Conservation (phyloP, 1,140 invertebrate genomes). For the Bactericera cockerelli region DNA sequence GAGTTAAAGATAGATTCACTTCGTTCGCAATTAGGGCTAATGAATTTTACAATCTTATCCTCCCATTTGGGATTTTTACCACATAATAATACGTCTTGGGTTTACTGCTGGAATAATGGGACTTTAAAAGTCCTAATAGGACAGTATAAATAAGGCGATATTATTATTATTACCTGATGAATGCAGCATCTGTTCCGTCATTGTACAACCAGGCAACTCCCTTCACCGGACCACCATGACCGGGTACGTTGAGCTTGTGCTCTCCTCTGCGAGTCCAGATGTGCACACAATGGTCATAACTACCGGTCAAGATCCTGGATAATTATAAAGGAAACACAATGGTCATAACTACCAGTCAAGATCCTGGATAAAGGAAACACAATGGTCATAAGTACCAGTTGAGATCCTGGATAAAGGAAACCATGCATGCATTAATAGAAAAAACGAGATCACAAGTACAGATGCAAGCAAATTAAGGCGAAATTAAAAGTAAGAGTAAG, state of each 20-base stretch:
- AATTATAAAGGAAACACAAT: conserved; percentile 37
- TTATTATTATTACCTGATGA: conserved; percentile 52
- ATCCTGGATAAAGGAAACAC: conserved; percentile 47
- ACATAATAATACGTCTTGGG: too few relatives aligned
- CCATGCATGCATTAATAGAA: too few relatives aligned
- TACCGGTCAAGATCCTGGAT: conserved; percentile 77
- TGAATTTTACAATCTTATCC: too few relatives aligned
- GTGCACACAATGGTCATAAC: conserved; percentile 85
- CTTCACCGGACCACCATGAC: conserved; percentile 73
- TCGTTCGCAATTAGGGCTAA: too few relatives aligned
- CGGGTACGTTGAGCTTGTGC: conserved; percentile 64
- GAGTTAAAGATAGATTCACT: too few relatives aligned
- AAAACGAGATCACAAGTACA: not conserved
- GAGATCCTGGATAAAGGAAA: too few relatives aligned
- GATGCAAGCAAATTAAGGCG: not conserved
- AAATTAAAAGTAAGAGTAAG: too few relatives aligned
- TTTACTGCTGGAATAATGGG: too few relatives aligned
- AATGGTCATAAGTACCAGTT: conserved; percentile 92
- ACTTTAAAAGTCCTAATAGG: too few relatives aligned
- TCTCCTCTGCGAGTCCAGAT: conserved; percentile 76
- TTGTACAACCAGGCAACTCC: conserved; percentile 69
- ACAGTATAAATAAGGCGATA: too few relatives aligned
- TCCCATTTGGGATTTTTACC: too few relatives aligned
- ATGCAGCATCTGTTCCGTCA: conserved; percentile 43
- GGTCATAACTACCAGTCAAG: conserved; percentile 88